Conservation (phyloP, 2,888 invertebrate species). For the Thymelicus acteon region DNA sequence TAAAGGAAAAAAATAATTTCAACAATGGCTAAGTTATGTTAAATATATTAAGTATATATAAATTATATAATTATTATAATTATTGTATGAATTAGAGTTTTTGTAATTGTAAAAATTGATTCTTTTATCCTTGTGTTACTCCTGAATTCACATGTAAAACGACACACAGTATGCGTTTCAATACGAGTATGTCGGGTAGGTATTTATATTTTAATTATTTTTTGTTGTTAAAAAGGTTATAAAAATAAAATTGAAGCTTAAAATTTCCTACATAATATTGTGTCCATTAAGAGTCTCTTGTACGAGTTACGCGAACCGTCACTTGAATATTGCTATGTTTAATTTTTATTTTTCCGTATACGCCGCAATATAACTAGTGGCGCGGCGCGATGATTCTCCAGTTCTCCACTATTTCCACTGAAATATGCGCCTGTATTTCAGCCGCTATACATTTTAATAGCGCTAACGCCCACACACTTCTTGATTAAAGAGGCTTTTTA, state of each 20-base stretch:
- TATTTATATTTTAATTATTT: neutral
- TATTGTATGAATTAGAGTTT: too few relatives aligned
- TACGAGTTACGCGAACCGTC: neutral
- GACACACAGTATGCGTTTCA: too few relatives aligned
- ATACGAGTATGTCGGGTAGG: too few relatives aligned
- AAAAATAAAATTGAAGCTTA: neutral
- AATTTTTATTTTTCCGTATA: constrained; percentile 3
- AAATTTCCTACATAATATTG: neutral
- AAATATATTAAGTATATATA: too few relatives aligned
- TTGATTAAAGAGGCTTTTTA: constrained; percentile 13
- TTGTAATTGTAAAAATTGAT: too few relatives aligned
- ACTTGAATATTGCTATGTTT: constrained; percentile 15
- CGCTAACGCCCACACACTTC: constrained; percentile 17
- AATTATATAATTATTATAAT: too few relatives aligned
- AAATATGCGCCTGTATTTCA: constrained; percentile 23
- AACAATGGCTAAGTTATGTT: too few relatives aligned
- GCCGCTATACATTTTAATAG: constrained; percentile 32
- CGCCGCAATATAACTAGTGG: constrained; percentile 7
- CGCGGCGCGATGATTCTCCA: constrained; percentile 21
- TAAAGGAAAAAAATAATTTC: too few relatives aligned
- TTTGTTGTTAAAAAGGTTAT: neutral
- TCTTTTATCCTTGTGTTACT: too few relatives aligned
- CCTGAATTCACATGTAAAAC: too few relatives aligned
- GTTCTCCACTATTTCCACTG: constrained; percentile 15
- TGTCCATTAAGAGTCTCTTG: constrained; percentile 4